Conservation (phyloP, 2,113 vertebrate species). For the Entomyzon cyanotis region DNA sequence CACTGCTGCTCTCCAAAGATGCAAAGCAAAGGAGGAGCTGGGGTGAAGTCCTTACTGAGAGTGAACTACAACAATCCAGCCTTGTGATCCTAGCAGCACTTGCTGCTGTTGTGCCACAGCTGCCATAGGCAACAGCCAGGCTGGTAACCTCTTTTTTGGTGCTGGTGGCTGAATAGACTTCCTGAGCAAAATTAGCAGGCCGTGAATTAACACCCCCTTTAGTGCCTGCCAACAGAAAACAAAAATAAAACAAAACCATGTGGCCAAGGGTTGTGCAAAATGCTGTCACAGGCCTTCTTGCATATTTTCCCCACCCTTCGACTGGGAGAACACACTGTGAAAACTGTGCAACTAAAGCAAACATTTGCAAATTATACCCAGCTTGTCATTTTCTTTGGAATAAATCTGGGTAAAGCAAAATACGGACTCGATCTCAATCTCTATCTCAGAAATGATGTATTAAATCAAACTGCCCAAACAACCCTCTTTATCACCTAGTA, state of each 20-base stretch:
- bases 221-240: slow-evolving; percentile 42
- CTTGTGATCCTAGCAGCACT: background rate
- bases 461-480: background rate
- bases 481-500: background rate
- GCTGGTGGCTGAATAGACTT: background rate
- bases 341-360: slow-evolving; percentile 45
- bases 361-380: slow-evolving; percentile 39
- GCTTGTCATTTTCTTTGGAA: slow-evolving; percentile 22
- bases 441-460: background rate
- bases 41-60: background rate
- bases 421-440: background rate
- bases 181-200: slow-evolving; percentile 32
- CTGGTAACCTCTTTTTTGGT: background rate
- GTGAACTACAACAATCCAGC: background rate
- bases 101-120: background rate
- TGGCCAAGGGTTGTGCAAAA: slow-evolving; percentile 27
- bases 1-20: background rate
- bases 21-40: background rate
- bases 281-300: slow-evolving; percentile 29
- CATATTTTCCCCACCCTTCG: slow-evolving; percentile 3
- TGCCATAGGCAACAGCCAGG: background rate
- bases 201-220: slow-evolving; percentile 29
- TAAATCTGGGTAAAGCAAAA: background rate
- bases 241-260: slow-evolving; percentile 58
- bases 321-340: slow-evolving; percentile 31